phyloP scores from a whole-genome alignment of 2,113 vertebrate genomes.

The Bettongia penicillata region DNA sequence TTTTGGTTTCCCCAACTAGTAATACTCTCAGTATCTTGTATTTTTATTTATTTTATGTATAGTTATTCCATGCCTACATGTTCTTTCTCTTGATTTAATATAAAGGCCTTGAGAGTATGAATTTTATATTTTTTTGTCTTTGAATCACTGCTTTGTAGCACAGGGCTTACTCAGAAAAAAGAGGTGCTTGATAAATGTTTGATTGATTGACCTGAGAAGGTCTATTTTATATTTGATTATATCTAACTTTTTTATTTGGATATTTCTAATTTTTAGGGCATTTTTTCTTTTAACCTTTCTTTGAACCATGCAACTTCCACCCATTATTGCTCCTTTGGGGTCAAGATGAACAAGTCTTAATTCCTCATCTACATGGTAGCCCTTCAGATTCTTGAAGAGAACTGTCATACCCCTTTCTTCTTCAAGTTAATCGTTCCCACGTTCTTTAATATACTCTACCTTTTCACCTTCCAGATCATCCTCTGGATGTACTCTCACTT shows the following conservation, averaged over 20 bases:
- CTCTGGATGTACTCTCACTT: too few species aligned
- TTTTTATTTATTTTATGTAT: not conserved
- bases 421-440: too few species aligned
- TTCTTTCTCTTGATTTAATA: not conserved
- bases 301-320: not conserved
- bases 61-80: not conserved
- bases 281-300: not conserved
- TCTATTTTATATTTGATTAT: not conserved
- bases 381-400: too few species aligned
- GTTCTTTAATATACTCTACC: too few species aligned
- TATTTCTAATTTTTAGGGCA: not conserved
- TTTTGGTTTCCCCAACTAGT: not conserved
- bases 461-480: too few species aligned
- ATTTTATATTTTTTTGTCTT: not conserved
- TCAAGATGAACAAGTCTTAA: not conserved
- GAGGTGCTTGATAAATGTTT: not conserved
- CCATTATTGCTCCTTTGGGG: not conserved
- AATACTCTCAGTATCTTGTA: not conserved
- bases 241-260: not conserved
- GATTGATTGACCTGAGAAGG: not conserved
- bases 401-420: too few species aligned
- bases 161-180: not conserved
- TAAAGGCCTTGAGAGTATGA: not conserved
- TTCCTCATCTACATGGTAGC: not conserved
- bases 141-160: not conserved